These are phyloP conservation scores for Ictidomys tridecemlineatus DNA, from an alignment of 2,113 vertebrate species.

Conservation along the genomic window DNA sequence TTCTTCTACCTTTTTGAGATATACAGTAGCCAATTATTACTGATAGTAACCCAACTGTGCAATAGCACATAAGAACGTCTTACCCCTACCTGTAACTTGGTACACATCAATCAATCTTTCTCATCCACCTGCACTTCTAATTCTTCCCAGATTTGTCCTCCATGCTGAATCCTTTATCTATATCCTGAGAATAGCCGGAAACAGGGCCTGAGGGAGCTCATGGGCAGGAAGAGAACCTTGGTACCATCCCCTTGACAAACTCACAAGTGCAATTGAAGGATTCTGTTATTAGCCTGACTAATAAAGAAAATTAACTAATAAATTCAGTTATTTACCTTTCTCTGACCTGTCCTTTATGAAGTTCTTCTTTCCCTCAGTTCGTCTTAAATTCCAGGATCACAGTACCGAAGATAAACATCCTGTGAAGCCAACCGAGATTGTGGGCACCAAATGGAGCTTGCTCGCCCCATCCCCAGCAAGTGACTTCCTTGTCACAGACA, in stretches of 20 bases:
- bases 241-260: not conserved
- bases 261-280: not conserved
- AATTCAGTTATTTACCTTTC: not conserved
- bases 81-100: too few species aligned
- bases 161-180: slow-evolving; percentile 51
- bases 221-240: not conserved
- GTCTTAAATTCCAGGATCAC: not conserved
- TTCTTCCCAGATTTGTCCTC: not conserved
- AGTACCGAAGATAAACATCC: too few species aligned
- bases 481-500: too few species aligned
- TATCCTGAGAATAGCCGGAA: slow-evolving; percentile 45
- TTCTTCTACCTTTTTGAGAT: too few species aligned
- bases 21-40: too few species aligned
- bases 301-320: too few species aligned
- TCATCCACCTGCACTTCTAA: too few species aligned
- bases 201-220: not conserved
- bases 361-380: not conserved
- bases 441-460: too few species aligned
- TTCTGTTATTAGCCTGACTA: not conserved
- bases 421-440: not conserved
- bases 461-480: not conserved
- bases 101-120: too few species aligned
- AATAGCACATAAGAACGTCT: too few species aligned
- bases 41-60: too few species aligned
- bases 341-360: not conserved